Evolutionary conservation across 2,797 vertebrate genomes (phyloP).

Genomic region (Squalus acanthias): DNA sequence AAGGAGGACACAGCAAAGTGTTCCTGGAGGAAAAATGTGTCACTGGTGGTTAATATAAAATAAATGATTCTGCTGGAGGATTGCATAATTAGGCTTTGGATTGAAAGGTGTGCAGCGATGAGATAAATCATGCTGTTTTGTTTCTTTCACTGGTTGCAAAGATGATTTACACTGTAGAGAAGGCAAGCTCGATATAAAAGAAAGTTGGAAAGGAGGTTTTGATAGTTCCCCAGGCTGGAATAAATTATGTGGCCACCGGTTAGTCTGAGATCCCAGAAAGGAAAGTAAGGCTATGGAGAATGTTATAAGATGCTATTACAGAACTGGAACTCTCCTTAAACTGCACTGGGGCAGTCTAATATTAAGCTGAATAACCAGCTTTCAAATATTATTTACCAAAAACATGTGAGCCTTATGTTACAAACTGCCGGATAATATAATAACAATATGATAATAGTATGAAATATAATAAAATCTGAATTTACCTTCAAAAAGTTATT

Average conservation of each 20-base stretch:
- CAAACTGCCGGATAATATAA: neutral
- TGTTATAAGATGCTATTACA: neutral
- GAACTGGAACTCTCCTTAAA: neutral
- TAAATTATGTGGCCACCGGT: neutral
- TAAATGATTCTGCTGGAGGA: constrained; percentile 1
- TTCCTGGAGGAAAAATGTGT: neutral
- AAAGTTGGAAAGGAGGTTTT: neutral
- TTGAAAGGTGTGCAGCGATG: neutral
- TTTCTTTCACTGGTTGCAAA: neutral
- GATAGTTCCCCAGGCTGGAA: neutral
- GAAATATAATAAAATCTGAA: neutral
- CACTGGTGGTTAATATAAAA: neutral
- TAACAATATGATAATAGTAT: neutral
- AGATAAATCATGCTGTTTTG: constrained; percentile 21
- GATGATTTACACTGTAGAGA: neutral
- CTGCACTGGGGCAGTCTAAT: neutral
- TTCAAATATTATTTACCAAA: neutral
- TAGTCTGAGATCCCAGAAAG: neutral
- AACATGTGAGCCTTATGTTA: neutral
- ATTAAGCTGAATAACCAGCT: neutral
- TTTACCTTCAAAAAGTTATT: neutral
- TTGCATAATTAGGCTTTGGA: constrained; percentile 27
- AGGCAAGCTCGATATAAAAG: neutral
- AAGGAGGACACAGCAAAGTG: neutral
- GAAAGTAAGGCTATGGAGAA: neutral